These are phyloP conservation scores for Salvator merianae DNA, from an alignment of 2,113 vertebrate species.

Conservation along the genomic window DNA sequence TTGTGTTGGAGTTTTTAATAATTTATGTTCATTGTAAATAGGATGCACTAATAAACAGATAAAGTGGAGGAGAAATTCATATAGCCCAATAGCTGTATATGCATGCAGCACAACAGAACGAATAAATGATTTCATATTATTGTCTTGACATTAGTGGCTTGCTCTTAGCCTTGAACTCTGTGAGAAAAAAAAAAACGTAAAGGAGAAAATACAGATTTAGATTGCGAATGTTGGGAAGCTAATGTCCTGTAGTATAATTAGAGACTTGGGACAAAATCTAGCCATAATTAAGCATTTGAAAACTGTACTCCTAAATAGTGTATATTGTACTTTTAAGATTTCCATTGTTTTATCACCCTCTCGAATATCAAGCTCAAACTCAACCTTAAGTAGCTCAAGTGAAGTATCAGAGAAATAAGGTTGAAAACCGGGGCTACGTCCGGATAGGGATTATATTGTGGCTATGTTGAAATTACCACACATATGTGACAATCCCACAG, in stretches of 20 bases:
- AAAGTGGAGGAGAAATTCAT: not conserved
- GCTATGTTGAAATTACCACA: no score
- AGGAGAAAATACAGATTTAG: not conserved
- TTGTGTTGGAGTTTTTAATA: constrained; percentile 25
- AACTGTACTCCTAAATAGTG: not conserved
- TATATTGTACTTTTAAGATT: no score
- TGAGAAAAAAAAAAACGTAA: not conserved
- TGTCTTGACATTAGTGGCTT: not conserved
- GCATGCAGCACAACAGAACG: not conserved
- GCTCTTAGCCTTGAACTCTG: not conserved
- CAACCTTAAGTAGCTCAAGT: no score
- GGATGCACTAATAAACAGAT: not conserved
- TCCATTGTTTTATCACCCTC: no score
- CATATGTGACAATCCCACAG: no score
- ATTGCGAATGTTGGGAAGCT: not conserved
- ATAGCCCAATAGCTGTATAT: not conserved
- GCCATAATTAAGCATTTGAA: not conserved
- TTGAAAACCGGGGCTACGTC: no score
- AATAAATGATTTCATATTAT: not conserved
- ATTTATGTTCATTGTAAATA: constrained; percentile 1
- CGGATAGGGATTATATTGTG: no score
- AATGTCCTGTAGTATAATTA: not conserved
- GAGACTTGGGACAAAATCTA: not conserved
- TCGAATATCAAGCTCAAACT: no score
- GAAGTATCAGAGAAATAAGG: no score